Percentiles rank a stretch among this genome's conserved stretches.
Evolutionary conservation across 2,113 vertebrate species (phyloP).

Genomic region (Maccullochella peelii): DNA sequence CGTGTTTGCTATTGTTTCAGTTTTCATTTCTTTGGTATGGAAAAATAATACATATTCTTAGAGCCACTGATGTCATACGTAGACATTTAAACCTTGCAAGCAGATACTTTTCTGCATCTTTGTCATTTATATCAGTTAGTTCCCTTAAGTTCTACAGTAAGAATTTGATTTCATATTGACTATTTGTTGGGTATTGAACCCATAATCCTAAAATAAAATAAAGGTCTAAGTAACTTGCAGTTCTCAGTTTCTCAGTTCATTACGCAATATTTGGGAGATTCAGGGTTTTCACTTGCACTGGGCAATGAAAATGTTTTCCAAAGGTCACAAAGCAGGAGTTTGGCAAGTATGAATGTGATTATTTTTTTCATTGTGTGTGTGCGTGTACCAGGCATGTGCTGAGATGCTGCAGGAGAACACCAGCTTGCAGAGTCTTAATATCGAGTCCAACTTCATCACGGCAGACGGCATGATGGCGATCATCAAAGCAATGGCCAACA

Average conservation of each 20-base stretch:
- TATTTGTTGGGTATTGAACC: too few species aligned
- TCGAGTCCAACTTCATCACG: slow-evolving; percentile 98
- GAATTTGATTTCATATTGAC: background rate
- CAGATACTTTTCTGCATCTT: background rate
- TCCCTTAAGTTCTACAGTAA: background rate
- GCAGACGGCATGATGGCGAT: slow-evolving; percentile 91
- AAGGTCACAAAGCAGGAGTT: too few species aligned
- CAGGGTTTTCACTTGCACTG: too few species aligned
- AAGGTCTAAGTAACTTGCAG: too few species aligned
- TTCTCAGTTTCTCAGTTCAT: too few species aligned
- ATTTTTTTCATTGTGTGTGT: background rate
- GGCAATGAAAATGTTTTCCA: too few species aligned
- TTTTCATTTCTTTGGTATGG: background rate
- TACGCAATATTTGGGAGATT: too few species aligned
- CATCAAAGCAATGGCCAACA: slow-evolving; percentile 87
- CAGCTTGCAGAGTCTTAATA: slow-evolving; percentile 92
- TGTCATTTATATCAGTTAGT: background rate
- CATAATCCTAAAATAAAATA: too few species aligned
- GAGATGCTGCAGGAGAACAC: slow-evolving; percentile 94
- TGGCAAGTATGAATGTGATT: too few species aligned
- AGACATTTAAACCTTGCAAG: background rate
- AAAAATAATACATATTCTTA: background rate
- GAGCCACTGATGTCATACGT: background rate
- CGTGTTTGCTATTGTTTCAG: background rate
- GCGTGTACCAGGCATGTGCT: slow-evolving; percentile 87